These are phyloP conservation scores for Crenichthys baileyi DNA, from an alignment of 2,797 vertebrate species.

Conservation along the genomic window DNA sequence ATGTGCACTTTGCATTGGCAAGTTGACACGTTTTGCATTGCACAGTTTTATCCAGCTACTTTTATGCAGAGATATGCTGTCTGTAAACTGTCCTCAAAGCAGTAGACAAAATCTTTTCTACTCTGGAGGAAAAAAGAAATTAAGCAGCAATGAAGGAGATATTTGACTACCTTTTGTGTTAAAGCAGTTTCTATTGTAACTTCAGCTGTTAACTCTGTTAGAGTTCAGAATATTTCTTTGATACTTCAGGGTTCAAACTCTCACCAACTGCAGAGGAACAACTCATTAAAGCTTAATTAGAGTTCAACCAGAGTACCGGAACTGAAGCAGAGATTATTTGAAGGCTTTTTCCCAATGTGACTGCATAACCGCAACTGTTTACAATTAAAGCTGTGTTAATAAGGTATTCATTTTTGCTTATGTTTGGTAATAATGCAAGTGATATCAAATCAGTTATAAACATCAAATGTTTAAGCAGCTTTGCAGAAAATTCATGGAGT, in stretches of 20 bases:
- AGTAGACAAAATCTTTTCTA: neutral
- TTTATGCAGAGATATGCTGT: neutral
- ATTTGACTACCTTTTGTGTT: neutral
- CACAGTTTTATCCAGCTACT: neutral
- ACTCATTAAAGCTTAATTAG: slow-evolving; percentile 53
- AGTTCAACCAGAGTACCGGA: slow-evolving; percentile 43
- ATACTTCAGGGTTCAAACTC: slow-evolving; percentile 32
- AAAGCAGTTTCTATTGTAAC: slow-evolving; percentile 12
- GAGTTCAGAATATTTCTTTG: slow-evolving; percentile 22
- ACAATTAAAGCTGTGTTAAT: neutral
- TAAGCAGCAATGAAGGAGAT: neutral
- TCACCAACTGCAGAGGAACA: slow-evolving; percentile 10
- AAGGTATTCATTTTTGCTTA: neutral
- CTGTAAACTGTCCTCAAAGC: neutral
- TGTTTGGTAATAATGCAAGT: neutral
- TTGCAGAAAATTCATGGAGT: neutral
- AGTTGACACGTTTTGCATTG: neutral
- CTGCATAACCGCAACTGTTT: neutral
- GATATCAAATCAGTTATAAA: neutral
- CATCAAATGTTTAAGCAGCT: neutral
- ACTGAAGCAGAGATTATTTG: slow-evolving; percentile 1
- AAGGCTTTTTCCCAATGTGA: slow-evolving; percentile 10
- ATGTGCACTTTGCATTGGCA: too few relatives aligned
- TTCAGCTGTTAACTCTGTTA: slow-evolving; percentile 6
- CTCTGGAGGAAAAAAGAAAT: neutral